phyloP scores from a whole-genome alignment of 2,797 vertebrate species.

The Huso huso region DNA sequence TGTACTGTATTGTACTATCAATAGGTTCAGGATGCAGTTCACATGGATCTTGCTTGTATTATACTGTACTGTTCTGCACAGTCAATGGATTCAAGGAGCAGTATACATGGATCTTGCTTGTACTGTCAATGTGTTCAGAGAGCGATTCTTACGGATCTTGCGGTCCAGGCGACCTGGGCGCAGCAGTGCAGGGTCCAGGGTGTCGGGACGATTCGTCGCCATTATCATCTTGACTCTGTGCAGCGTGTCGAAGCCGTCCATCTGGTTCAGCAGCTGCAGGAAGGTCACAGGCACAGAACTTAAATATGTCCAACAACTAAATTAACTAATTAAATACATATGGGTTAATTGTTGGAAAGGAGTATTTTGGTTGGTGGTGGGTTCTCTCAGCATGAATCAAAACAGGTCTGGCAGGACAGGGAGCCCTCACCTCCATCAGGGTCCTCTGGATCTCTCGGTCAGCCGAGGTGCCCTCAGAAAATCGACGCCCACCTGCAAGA shows the following conservation, averaged over 20 bases:
- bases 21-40: too few species aligned
- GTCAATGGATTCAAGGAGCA: not conserved
- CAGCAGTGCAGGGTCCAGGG: constrained; percentile 86
- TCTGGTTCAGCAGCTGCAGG: constrained; percentile 87
- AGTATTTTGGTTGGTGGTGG: too few species aligned
- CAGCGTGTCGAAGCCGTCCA: constrained; percentile 96
- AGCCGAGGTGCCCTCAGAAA: constrained; percentile 95
- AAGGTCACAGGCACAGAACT: not conserved
- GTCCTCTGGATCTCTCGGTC: constrained; percentile 97
- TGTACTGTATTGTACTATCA: too few species aligned
- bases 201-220: constrained; percentile 96
- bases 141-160: constrained; percentile 82
- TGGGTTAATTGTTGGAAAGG: too few species aligned
- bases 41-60: not conserved
- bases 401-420: not conserved
- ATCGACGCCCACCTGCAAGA: constrained; percentile 82
- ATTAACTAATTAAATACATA: too few species aligned
- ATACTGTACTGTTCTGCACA: not conserved
- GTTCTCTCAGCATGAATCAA: too few species aligned
- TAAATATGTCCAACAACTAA: not conserved
- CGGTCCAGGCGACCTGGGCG: constrained; percentile 89
- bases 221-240: constrained; percentile 99
- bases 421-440: constrained; percentile 83
- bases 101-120: not conserved
- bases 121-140: not conserved